These are phyloP conservation scores for Myoxocephalus aenaeus DNA, from an alignment of 2,797 vertebrate genomes.

Conservation along the genomic window DNA sequence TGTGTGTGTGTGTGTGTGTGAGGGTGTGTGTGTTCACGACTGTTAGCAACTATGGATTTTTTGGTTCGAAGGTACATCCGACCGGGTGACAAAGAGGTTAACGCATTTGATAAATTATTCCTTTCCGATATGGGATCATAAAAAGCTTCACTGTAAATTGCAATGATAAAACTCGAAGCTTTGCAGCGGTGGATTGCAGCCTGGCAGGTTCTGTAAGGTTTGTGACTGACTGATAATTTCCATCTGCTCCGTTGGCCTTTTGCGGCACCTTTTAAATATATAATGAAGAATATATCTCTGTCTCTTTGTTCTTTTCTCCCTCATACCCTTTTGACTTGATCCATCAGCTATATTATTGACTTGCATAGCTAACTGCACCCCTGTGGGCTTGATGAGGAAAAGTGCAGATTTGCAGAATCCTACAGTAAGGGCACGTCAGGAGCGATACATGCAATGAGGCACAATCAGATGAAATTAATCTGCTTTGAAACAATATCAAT, in stretches of 20 bases:
- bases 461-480: constrained; percentile 49
- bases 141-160: constrained; percentile 49
- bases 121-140: constrained; percentile 8
- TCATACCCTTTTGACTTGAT: constrained; percentile 45
- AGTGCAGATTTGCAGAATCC: constrained; percentile 53
- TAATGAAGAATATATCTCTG: constrained; percentile 47
- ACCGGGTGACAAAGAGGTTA: constrained; percentile 22
- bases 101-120: constrained; percentile 40
- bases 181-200: constrained; percentile 20
- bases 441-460: constrained; percentile 11
- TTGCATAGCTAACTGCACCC: constrained; percentile 25
- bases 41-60: constrained; percentile 25
- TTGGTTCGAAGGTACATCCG: constrained; percentile 39
- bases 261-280: constrained; percentile 49
- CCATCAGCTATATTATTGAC: constrained; percentile 55
- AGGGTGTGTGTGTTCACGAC: constrained; percentile 2
- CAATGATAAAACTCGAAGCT: constrained; percentile 35
- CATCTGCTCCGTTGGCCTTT: constrained; percentile 40
- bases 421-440: constrained; percentile 6
- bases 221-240: constrained; percentile 46
- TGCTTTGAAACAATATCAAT: constrained; percentile 43
- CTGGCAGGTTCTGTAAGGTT: constrained; percentile 39
- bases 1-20: constrained; percentile 11
- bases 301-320: constrained; percentile 41
- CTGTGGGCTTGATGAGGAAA: constrained; percentile 34